Base-by-base conservation (phyloP, 2,113 vertebrate species). In the Salvator merianae region DNA sequence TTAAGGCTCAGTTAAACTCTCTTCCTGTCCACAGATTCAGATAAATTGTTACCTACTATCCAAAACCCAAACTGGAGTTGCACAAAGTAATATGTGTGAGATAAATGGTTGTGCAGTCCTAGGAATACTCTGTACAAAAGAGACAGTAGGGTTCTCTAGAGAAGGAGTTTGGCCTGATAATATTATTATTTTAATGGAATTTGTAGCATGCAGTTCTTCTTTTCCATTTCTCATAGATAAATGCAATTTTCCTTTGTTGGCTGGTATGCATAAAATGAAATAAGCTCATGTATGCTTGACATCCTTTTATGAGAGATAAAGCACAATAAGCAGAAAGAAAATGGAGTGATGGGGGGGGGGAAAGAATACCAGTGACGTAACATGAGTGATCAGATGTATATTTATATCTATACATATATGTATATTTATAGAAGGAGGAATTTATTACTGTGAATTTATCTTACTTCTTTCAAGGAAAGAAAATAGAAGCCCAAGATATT, bases 31-130 rank as follows among this genome's bases (percentile, higher is more conserved):
- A 78, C 55, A 81, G 62, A 91, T 76, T 34, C 80, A 59, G 55
- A 59, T 0, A 0, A 2, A 50, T 22, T 78, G 83, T 59, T 59
- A 79, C 18, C 87, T 78, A 20, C 70, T 20, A 77, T 38, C 70
- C 1, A 38, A 1, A 89, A 88, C 68, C 86, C 86, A 85, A 90
- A 81, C 40, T 79, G n/a, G 84, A 4, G 43, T 36, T 85, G 79
- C 82, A 68, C 32, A 84, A 70, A 13, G 14, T 83, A 84, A 38
- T 84, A 81, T 87, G 53, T 78, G 20, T 36, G 59, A 18, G 71
- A 28, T 53, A 24, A 59, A 59, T 59, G 55, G 3, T 43, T 82
- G 70, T 40, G 10, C 32, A 78, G 89, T 36, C 13, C 83, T 53
- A 80, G 83, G 38, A 5, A 84, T 77, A 66, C 0, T 70, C 38